A percentile compares a stretch with the other conserved stretches of the same genome.
Evolutionary conservation across 2,888 invertebrate species (phyloP).

Genomic region (Dasysyrphus albostriatus): DNA sequence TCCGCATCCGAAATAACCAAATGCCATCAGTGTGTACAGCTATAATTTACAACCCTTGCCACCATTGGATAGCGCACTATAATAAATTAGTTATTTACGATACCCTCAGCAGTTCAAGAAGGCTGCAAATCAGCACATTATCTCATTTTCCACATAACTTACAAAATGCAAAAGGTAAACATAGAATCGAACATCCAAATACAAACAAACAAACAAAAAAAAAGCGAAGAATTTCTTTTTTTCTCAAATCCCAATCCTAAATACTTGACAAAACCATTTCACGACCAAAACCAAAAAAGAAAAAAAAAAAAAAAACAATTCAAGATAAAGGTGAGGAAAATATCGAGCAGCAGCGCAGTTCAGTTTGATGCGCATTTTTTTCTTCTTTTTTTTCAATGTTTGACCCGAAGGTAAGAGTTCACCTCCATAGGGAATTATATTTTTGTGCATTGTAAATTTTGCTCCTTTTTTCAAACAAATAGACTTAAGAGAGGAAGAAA

Average conservation of each 20-base stretch:
- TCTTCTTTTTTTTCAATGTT: constrained; percentile 15
- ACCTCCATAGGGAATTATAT: constrained; percentile 39
- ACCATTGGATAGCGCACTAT: constrained; percentile 53
- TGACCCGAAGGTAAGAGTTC: constrained; percentile 8
- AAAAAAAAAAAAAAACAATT: neutral
- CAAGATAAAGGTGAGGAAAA: constrained; percentile 32
- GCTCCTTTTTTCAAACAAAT: constrained; percentile 42
- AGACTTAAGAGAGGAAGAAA: neutral
- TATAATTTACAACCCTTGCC: constrained; percentile 34
- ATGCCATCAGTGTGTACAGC: constrained; percentile 49
- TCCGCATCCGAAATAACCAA: constrained; percentile 43
- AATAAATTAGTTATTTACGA: constrained; percentile 75
- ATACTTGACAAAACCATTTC: constrained; percentile 24
- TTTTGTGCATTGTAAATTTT: constrained; percentile 57
- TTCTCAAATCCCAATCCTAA: constrained; percentile 28
- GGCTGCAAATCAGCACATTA: constrained; percentile 74
- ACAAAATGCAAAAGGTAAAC: constrained; percentile 66
- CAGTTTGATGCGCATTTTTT: constrained; percentile 53
- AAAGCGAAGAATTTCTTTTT: constrained; percentile 7
- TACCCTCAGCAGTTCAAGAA: constrained; percentile 55
- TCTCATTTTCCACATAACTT: constrained; percentile 67
- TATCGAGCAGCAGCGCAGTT: constrained; percentile 15
- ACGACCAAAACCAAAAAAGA: neutral
- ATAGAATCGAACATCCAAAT: constrained; percentile 10
- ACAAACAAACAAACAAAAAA: constrained; percentile 4